Conservation (phyloP, 2,888 invertebrate species). For the Apocheima hispidaria region DNA sequence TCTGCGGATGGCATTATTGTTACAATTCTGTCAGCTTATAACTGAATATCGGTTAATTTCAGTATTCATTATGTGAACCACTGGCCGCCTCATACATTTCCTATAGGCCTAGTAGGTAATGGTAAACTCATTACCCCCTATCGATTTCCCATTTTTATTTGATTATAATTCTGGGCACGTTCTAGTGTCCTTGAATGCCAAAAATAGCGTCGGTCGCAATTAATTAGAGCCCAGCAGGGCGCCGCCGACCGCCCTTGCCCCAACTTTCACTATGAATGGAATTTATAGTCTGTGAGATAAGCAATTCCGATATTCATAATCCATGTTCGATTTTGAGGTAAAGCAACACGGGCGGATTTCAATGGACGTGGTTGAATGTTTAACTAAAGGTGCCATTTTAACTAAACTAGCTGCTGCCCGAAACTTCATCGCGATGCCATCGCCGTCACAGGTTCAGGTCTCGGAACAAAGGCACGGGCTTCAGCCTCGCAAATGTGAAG, state of each 20-base stretch:
- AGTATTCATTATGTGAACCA: constrained; percentile 7
- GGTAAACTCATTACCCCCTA: constrained; percentile 28
- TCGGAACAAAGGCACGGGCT: no score
- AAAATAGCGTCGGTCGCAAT: constrained; percentile 65
- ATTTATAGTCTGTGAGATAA: constrained; percentile 61
- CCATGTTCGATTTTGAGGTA: constrained; percentile 14
- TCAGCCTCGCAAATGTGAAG: no score
- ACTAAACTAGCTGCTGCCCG: no score
- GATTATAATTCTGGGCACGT: constrained; percentile 57
- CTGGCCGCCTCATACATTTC: constrained; percentile 7
- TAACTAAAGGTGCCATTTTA: no score
- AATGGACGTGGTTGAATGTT: no score
- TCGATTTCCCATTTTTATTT: constrained; percentile 37
- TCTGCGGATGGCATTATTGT: no score
- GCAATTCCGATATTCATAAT: constrained; percentile 39
- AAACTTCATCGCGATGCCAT: no score
- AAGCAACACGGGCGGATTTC: no score
- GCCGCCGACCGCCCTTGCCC: constrained; percentile 45
- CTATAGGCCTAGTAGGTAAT: constrained; percentile 12
- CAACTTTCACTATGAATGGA: constrained; percentile 58
- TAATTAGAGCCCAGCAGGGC: constrained; percentile 58
- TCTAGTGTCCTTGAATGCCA: constrained; percentile 60
- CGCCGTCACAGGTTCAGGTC: no score
- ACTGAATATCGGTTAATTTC: neutral
- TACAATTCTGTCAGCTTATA: neutral